phyloP scores from a whole-genome alignment of 2,113 vertebrate species.

The Merops nubicus region DNA sequence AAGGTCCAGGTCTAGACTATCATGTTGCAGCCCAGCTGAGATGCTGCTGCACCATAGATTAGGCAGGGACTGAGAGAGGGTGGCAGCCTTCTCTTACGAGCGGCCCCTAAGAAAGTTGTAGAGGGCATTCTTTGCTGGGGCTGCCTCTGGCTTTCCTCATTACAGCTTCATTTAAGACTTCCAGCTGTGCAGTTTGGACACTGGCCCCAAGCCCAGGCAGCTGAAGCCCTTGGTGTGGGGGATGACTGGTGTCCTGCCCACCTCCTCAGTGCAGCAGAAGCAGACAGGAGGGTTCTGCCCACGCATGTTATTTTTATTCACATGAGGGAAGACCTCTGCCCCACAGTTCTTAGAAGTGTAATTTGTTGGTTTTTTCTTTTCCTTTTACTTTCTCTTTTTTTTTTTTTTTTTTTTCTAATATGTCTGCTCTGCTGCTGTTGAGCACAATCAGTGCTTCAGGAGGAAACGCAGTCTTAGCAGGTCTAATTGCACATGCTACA shows the following conservation, averaged over 20 bases:
- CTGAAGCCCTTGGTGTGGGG: not conserved
- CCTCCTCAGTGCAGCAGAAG: not conserved
- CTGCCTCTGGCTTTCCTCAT: not conserved
- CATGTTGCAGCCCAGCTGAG: accelerated
- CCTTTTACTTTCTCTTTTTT: accelerated
- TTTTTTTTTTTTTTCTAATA: too few species aligned
- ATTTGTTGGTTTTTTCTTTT: not conserved
- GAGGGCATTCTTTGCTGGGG: not conserved
- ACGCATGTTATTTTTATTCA: not conserved
- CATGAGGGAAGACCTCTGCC: not conserved
- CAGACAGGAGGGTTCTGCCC: not conserved
- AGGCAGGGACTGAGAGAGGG: not conserved
- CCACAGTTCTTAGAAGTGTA: not conserved
- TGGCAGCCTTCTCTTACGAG: not conserved
- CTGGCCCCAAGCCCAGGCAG: not conserved
- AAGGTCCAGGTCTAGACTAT: not conserved
- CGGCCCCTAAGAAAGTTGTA: not conserved
- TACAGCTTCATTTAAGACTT: not conserved
- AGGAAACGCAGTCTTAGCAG: not conserved
- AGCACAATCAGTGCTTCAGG: not conserved
- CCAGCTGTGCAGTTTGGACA: not conserved
- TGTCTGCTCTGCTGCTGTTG: not conserved
- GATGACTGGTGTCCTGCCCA: not conserved
- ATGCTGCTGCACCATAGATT: accelerated
- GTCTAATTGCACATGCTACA: not conserved